Base-by-base conservation (phyloP, 2,113 vertebrate genomes). In the Proteles cristata region DNA sequence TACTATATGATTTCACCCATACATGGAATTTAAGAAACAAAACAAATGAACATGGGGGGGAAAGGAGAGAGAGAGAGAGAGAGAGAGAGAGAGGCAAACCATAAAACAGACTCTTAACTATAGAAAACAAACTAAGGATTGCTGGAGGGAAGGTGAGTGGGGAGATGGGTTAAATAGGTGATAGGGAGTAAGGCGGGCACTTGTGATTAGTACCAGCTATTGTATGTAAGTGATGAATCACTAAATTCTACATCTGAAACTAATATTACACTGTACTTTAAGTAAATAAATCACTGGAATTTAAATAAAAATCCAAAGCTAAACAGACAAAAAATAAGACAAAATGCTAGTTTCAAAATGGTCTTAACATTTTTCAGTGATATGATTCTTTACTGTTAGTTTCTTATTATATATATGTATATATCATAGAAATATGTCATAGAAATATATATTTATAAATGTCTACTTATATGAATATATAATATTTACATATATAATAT, bases 351-450 rank as follows among this genome's bases (percentile, higher is more conserved):
- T 31, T 7, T 77, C 0, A 74, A 86, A 82, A 69, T 87, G 84
- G n/a, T 45, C 39, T 93, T 43, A 69, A 68, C 76, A 94, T 63
- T 96, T 87, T 93, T 26, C 28, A 81, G 7, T 90, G 17, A 71
- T 79, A 77, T 33, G 77, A 63, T 55, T 94, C 45, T 66, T 35
- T 83, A 45, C 39, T 68, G 21, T 90, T 86, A 55, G 26, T 63
- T 76, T 74, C n/a, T 89, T 2, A 61, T 39, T 35, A 55, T 81
- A 45, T 33, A 43, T 31, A 43, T 19, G 25, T 26, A 74, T 25
- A 74, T 43, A 5, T 74, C 23, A 26, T 26, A 74, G 2, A 74
- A 23, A n/a, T 33, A 79, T 74, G 17, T n/a, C n/a, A 84, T 43
- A 65, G 2, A 66, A 33, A 63, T 63, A 63, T 53, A 28, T 26